Evolutionary conservation across 2,797 vertebrate species (phyloP).

Genomic region (Ctenochaetus hawaiiensis): DNA sequence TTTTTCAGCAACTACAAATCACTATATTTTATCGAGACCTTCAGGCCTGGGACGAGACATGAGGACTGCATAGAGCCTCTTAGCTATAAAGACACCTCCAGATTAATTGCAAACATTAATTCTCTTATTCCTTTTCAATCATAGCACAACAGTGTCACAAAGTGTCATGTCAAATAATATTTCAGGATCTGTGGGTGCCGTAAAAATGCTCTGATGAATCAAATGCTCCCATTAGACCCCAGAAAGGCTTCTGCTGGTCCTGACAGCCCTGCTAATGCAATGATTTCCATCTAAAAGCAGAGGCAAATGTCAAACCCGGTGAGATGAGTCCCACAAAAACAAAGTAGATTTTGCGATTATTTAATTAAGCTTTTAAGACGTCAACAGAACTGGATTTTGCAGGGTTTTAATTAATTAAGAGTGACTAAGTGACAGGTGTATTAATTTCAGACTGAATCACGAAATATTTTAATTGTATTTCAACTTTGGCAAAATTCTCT

Average conservation of each 20-base stretch:
- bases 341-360: not conserved
- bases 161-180: not conserved
- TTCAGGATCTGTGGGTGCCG: not conserved
- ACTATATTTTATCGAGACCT: too few relatives aligned
- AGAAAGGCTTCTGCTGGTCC: not conserved
- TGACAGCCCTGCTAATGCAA: not conserved
- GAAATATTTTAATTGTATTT: not conserved
- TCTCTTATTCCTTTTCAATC: not conserved
- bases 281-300: not conserved
- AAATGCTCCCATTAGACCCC: not conserved
- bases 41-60: too few relatives aligned
- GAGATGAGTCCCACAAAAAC: not conserved
- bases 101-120: not conserved
- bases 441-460: not conserved
- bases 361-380: not conserved
- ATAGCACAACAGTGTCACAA: not conserved
- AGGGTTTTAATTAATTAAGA: slow-evolving; percentile 5
- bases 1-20: not conserved
- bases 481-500: not conserved
- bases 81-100: too few relatives aligned
- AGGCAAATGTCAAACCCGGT: not conserved
- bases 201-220: not conserved
- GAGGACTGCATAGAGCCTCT: too few relatives aligned
- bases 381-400: not conserved
- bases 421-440: not conserved